Percentiles rank a stretch among this genome's conserved stretches.
phyloP scores from a whole-genome alignment of 2,797 vertebrate species.

The Phataginus tricuspis region DNA sequence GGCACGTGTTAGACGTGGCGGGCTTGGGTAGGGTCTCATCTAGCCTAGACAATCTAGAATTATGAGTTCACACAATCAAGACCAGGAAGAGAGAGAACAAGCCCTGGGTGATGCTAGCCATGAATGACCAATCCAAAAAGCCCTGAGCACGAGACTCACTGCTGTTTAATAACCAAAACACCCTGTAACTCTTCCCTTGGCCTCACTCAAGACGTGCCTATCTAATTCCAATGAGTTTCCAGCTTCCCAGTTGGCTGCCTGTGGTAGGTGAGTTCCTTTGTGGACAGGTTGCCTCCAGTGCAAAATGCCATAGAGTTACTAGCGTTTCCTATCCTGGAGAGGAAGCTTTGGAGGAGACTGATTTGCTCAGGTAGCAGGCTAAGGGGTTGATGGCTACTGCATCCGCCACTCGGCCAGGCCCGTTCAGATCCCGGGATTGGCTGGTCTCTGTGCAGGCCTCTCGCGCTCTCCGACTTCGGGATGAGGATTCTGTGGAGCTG shows the following conservation, averaged over 20 bases:
- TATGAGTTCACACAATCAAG: background rate
- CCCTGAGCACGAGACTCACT: background rate
- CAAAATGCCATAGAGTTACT: background rate
- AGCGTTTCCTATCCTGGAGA: background rate
- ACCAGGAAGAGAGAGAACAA: background rate
- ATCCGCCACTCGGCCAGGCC: fast-evolving
- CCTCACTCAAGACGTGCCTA: background rate
- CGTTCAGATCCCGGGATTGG: background rate
- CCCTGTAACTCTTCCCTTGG: background rate
- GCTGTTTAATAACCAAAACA: background rate
- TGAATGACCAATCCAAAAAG: background rate
- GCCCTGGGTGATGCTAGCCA: background rate
- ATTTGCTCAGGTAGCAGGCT: background rate
- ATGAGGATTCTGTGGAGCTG: background rate
- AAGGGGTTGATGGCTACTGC: background rate
- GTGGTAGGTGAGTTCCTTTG: fast-evolving
- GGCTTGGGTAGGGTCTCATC: background rate
- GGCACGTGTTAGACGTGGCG: fast-evolving
- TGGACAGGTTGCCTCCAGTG: fast-evolving
- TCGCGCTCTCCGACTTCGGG: background rate
- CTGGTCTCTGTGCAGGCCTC: background rate
- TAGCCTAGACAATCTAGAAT: background rate
- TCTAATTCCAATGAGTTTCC: background rate
- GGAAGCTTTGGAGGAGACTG: background rate
- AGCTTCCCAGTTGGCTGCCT: background rate